Conservation (phyloP, 2,797 vertebrate species). For the Champsocephalus gunnari region DNA sequence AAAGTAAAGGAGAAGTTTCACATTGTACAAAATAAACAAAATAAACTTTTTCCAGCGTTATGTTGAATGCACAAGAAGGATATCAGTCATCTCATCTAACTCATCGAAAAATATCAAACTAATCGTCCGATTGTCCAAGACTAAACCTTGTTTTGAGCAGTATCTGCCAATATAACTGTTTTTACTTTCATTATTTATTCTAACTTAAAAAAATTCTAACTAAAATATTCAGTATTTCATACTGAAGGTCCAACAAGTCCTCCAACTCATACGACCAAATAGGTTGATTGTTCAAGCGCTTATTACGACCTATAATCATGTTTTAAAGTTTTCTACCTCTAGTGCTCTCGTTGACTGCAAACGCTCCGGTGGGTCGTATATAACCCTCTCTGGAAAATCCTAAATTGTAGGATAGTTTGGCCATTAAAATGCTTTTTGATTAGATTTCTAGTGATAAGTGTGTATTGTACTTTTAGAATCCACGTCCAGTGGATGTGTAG, state of each 20-base stretch:
- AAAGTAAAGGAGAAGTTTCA: neutral
- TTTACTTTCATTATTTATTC: neutral
- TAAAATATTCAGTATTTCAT: neutral
- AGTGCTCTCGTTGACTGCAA: too few relatives aligned
- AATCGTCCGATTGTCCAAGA: slow-evolving; percentile 5
- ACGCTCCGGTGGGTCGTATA: too few relatives aligned
- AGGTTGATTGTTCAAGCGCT: too few relatives aligned
- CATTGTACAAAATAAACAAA: neutral
- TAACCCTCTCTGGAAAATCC: too few relatives aligned
- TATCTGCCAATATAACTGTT: neutral
- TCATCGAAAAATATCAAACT: neutral
- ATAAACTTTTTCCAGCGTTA: neutral
- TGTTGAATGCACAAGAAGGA: neutral
- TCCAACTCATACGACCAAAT: too few relatives aligned
- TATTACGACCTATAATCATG: too few relatives aligned
- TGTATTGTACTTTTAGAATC: too few relatives aligned
- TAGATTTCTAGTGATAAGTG: too few relatives aligned
- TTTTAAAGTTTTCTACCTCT: too few relatives aligned
- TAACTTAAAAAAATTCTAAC: neutral
- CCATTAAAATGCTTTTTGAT: too few relatives aligned
- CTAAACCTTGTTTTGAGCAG: neutral
- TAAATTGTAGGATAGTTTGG: too few relatives aligned
- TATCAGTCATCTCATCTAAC: neutral
- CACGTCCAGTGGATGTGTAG: too few relatives aligned
- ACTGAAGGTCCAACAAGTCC: neutral